Base-by-base conservation (phyloP, 2,113 vertebrate genomes). In the Desmodus rotundus region DNA sequence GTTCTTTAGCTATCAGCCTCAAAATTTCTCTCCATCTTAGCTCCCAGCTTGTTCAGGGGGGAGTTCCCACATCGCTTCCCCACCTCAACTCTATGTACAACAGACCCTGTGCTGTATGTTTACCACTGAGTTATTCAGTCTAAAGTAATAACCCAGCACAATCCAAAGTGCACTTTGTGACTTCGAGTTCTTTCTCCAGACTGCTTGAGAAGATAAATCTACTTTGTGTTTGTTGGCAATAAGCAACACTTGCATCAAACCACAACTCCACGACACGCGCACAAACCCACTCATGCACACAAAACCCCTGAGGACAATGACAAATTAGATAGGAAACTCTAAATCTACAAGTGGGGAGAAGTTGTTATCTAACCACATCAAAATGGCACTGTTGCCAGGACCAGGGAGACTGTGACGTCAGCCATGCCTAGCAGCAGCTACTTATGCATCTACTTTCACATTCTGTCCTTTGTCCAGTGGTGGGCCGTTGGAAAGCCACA, bases 391-490 rank as follows among this genome's bases (percentile, higher is more conserved):
- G n/a, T 16, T 80, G 12, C 63, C 22, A n/a, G 17, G 36, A n/a
- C 0, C 43, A 47, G n/a, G 2, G 5, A 38, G 13, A 45, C 0
- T 16, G 41, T 65, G 36, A 4, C 1, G 2, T 41, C 5, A 7
- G 17, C 28, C 10, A 41, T 1, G 19, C 22, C 31, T 3, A 22
- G 33, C 2, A 68, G 15, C 19, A 67, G 26, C 28, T 63, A 56
- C 45, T 56, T 10, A 45, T 67, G 20, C 10, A 7, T 56, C 36
- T 17, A 14, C 6, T 77, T 85, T 36, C 1, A 24, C 43, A 33
- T 43, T 56, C 5, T 67, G 1, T 24, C 67, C 4, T 78, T 65
- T 9, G 12, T 81, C 24, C 17, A 77, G 14, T 15, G 61, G 5
- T 72, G 61, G n/a, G 54, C 20, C n/a, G 22, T 5, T 56, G 52